phyloP scores from a whole-genome alignment of 2,113 vertebrate genomes.

The Anhinga rufa region DNA sequence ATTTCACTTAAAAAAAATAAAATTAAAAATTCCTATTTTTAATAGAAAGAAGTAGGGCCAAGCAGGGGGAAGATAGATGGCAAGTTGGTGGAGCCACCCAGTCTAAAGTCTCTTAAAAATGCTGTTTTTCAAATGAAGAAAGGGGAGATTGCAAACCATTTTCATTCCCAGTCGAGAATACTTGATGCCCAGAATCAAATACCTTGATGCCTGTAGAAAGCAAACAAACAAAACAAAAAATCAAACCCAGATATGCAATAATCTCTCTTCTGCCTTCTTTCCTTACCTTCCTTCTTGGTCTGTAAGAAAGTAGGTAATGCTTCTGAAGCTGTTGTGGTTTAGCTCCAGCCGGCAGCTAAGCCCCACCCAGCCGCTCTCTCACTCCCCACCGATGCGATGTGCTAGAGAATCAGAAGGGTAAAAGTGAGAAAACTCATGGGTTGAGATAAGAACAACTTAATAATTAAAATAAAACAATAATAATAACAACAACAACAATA shows the following conservation, averaged over 20 bases:
- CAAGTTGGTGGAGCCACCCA: not conserved
- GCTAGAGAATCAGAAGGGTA: no score
- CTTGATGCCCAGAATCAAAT: not conserved
- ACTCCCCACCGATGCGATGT: no score
- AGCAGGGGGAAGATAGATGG: slow-evolving; percentile 14
- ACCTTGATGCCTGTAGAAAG: not conserved
- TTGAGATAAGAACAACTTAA: no score
- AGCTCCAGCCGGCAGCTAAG: no score
- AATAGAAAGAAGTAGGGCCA: slow-evolving; percentile 14
- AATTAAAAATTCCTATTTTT: not conserved
- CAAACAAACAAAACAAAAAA: not conserved
- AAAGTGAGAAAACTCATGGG: no score
- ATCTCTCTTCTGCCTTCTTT: not conserved
- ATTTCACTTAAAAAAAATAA: slow-evolving; percentile 38
- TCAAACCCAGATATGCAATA: not conserved
- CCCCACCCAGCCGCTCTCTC: no score
- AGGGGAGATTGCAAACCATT: not conserved
- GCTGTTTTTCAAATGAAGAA: slow-evolving; percentile 18
- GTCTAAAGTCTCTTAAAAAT: slow-evolving; percentile 25
- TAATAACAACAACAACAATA: no score
- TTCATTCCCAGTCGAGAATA: not conserved
- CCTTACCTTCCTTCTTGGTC: not conserved
- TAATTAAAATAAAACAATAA: no score
- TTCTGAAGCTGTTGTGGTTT: not conserved
- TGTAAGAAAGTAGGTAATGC: not conserved